These are phyloP conservation scores for Dascillus cervinus DNA, from an alignment of 2,888 invertebrate species.

Conservation along the genomic window DNA sequence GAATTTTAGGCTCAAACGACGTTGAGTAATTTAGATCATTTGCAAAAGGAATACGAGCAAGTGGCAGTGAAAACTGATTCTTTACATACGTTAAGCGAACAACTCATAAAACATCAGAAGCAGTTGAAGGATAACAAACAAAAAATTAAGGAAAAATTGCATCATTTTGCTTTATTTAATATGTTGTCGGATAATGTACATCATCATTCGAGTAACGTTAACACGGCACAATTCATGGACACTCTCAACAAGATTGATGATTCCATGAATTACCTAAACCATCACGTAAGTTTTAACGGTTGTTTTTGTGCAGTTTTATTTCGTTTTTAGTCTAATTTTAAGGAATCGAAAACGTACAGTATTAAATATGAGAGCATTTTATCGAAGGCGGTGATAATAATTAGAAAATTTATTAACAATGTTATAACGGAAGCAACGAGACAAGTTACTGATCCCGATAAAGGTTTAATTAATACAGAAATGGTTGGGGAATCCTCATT, in stretches of 20 bases:
- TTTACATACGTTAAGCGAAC: constrained; percentile 85
- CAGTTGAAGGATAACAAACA: constrained; percentile 72
- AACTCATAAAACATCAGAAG: constrained; percentile 81
- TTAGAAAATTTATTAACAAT: constrained; percentile 70
- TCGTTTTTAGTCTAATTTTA: constrained; percentile 62
- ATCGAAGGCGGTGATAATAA: constrained; percentile 68
- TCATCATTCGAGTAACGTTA: constrained; percentile 26
- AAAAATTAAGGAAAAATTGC: constrained; percentile 69
- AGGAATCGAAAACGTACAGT: constrained; percentile 75
- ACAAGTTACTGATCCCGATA: constrained; percentile 50
- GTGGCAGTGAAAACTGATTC: constrained; percentile 91
- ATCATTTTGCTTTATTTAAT: constrained; percentile 74
- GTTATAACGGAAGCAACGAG: constrained; percentile 73
- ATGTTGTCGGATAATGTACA: constrained; percentile 30
- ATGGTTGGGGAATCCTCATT: constrained; percentile 56
- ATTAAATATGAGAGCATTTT: constrained; percentile 81
- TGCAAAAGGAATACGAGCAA: constrained; percentile 73
- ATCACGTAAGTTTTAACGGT: constrained; percentile 56
- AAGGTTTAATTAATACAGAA: constrained; percentile 14
- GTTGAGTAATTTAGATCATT: constrained; percentile 59
- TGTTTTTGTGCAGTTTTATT: constrained; percentile 13
- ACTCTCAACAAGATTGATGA: constrained; percentile 78
- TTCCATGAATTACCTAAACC: constrained; percentile 75
- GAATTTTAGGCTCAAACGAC: constrained; percentile 22
- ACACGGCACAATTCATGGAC: constrained; percentile 72